Evolutionary conservation across 2,888 invertebrate species (phyloP).

Genomic region (Ischnura elegans): DNA sequence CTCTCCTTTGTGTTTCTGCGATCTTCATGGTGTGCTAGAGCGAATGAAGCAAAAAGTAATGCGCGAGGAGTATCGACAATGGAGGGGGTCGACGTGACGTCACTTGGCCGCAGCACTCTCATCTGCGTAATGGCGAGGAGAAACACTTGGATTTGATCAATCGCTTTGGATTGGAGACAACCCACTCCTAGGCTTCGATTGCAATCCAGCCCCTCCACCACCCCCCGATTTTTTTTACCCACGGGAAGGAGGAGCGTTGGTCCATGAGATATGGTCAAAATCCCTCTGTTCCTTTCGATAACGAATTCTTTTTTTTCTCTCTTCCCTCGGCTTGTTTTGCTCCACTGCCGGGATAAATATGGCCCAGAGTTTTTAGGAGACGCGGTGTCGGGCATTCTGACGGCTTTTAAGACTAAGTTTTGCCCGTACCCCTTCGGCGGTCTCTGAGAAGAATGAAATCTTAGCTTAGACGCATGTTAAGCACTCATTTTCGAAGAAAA

Average conservation of each 20-base stretch:
- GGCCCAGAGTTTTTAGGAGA: background rate
- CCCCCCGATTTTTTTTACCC: background rate
- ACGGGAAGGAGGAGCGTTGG: background rate
- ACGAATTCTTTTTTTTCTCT: slow-evolving; percentile 12
- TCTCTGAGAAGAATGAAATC: no score
- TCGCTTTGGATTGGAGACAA: background rate
- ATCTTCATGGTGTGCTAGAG: no score
- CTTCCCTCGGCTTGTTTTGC: background rate
- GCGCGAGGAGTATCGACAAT: background rate
- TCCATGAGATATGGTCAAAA: background rate
- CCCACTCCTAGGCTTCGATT: background rate
- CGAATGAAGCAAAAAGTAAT: background rate
- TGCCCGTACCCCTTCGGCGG: background rate
- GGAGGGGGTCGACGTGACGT: background rate
- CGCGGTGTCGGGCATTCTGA: background rate
- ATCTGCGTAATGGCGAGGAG: slow-evolving; percentile 61
- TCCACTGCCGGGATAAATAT: background rate
- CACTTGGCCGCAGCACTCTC: slow-evolving; percentile 10
- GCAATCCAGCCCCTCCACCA: background rate
- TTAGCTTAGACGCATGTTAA: no score
- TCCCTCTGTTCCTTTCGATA: slow-evolving; percentile 1
- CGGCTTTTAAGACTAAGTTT: background rate
- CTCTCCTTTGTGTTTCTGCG: no score
- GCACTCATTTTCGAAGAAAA: no score
- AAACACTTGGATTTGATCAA: slow-evolving; percentile 51